Conservation (phyloP, 30 jellyfish, hydroid and myxozoan genomes). For the Chironex yamaguchii region DNA sequence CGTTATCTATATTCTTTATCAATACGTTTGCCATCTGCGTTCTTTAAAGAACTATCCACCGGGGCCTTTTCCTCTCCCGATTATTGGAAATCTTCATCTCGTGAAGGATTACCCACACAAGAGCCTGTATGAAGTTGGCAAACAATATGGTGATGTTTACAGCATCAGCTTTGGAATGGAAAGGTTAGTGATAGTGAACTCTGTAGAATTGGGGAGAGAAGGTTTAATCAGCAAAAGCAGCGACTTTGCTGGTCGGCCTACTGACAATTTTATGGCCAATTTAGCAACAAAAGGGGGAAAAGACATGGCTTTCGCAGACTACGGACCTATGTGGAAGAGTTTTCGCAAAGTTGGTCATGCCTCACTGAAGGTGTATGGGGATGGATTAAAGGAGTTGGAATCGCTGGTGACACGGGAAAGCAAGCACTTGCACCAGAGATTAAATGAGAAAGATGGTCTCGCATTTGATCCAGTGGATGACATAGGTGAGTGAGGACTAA, state of each 20-base stretch:
- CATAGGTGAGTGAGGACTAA: conserved; percentile 35
- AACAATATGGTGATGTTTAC: conserved; percentile 76
- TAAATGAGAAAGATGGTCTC: background rate
- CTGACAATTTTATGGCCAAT: conserved; percentile 45
- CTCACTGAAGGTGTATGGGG: conserved; percentile 66
- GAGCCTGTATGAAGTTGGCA: conserved; percentile 33
- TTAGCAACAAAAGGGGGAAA: conserved; percentile 47
- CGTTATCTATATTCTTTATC: conserved; percentile 5
- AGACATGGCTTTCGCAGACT: conserved; percentile 66
- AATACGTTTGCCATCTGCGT: conserved; percentile 56
- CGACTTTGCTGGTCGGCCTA: conserved; percentile 78
- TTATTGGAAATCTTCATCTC: conserved; percentile 77
- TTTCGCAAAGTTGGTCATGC: conserved; percentile 56
- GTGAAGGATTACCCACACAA: no score
- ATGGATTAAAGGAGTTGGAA: conserved; percentile 60
- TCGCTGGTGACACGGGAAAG: conserved; percentile 48
- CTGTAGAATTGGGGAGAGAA: conserved; percentile 67
- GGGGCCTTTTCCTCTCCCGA: conserved; percentile 85
- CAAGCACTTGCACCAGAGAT: conserved; percentile 34
- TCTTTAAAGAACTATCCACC: conserved; percentile 66
- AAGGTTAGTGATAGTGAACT: conserved; percentile 72
- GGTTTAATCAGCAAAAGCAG: conserved; percentile 72
- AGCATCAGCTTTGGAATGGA: conserved; percentile 78
- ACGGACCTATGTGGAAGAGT: conserved; percentile 64
- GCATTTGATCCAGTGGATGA: conserved; percentile 54